Base-by-base conservation (phyloP, 2,888 invertebrate genomes). In the Taphrorychus bicolor region DNA sequence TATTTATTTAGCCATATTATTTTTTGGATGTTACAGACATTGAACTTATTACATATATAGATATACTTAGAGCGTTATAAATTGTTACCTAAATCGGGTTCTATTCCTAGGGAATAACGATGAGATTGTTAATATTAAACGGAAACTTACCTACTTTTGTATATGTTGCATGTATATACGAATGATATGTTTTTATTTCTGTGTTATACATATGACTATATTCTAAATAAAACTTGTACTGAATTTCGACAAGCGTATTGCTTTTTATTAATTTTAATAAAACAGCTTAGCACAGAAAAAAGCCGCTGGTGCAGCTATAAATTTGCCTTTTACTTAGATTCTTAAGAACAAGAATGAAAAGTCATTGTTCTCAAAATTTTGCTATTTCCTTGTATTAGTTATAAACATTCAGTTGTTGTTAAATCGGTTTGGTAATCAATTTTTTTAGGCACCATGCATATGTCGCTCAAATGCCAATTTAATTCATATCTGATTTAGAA, bases 191-290 rank as follows among this genome's bases (percentile, higher is more conserved):
- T 66, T 45, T 45, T 45, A 67, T 67, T 67, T 67, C 24, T 59
- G 62, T 68, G 68, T 68, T 68, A 64, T 64, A 64, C 52, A 64
- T 59, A 18, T 17, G 14, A 68, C 21, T 65, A 69, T 69, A 69
- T 69, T 69, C 69, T 69, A 69, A 69, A 69, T 69, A 69, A 69
- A 69, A 56, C 69, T 69, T 64, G 65, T 69, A 69, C 64, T 53
- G 56, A 64, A 69, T 65, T 69, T 69, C 18, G 48, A 68, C 9
- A 51, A 18, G 7, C 51, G 22, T 22, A 11, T 4, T 51, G 18
- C 19, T 51, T 51, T 17, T 17, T 51, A 19, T 17, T 51, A 18
- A 17, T 9, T 45, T n/a, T n/a, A n/a, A n/a, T n/a, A n/a, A n/a
- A n/a, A n/a, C n/a, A n/a, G n/a, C n/a, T n/a, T n/a, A n/a, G n/a